These are phyloP conservation scores for Periophthalmus magnuspinnatus DNA, from an alignment of 2,797 vertebrate species.

Conservation along the genomic window DNA sequence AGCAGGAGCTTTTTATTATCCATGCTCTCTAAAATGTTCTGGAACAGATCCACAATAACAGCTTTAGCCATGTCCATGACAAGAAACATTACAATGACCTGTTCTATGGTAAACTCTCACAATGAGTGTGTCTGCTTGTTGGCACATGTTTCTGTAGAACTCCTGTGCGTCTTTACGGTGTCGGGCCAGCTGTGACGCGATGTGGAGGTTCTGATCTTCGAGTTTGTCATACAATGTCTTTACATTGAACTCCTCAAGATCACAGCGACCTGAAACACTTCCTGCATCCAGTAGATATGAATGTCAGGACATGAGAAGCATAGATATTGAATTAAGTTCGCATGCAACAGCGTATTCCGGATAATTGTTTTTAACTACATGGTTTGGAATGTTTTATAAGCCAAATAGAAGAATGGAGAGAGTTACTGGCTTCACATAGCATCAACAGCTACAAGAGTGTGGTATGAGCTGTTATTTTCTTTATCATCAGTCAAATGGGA, in stretches of 20 bases:
- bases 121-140: slow-evolving; percentile 78
- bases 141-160: slow-evolving; percentile 84
- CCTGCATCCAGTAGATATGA: slow-evolving; percentile 59
- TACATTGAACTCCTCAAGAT: slow-evolving; percentile 90
- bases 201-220: slow-evolving; percentile 90
- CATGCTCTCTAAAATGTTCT: slow-evolving; percentile 82
- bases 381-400: too few species aligned
- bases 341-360: not conserved
- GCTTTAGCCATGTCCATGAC: not conserved
- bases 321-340: not conserved
- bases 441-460: too few species aligned
- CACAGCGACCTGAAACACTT: slow-evolving; percentile 21
- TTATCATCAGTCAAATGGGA: too few species aligned
- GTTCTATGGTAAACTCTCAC: slow-evolving; percentile 62
- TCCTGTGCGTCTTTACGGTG: slow-evolving; percentile 83
- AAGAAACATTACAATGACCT: not conserved
- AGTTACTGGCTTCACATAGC: too few species aligned
- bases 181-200: slow-evolving; percentile 86
- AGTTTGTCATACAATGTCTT: slow-evolving; percentile 91
- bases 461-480: too few species aligned
- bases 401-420: too few species aligned
- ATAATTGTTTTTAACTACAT: too few species aligned
- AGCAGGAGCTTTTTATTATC: slow-evolving; percentile 65
- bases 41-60: slow-evolving; percentile 22
- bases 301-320: slow-evolving; percentile 5